Evolutionary conservation across 2,797 vertebrate genomes (phyloP).

Genomic region (Poecilia gillii): DNA sequence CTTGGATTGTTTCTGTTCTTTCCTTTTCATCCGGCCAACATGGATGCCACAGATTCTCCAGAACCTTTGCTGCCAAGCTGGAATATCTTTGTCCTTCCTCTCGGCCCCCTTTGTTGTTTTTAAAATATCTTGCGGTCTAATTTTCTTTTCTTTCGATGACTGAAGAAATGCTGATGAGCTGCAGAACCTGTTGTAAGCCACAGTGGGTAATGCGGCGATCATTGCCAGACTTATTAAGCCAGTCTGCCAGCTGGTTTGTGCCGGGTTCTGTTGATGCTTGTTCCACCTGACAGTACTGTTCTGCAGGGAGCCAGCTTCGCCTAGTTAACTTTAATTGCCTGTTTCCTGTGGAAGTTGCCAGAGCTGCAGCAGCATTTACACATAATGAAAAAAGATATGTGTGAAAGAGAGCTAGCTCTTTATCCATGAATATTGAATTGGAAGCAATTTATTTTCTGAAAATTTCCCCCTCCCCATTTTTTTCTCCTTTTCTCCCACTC

Average conservation of each 20-base stretch:
- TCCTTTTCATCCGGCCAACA: background rate
- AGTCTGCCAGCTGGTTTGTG: slow-evolving; percentile 70
- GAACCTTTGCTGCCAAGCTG: background rate
- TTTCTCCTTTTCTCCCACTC: background rate
- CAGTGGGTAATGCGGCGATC: slow-evolving; percentile 56
- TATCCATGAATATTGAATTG: slow-evolving; percentile 82
- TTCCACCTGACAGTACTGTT: slow-evolving; percentile 76
- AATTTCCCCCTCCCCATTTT: background rate
- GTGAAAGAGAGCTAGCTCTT: slow-evolving; percentile 78
- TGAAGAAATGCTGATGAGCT: slow-evolving; percentile 37
- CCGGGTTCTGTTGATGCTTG: slow-evolving; percentile 69
- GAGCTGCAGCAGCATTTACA: slow-evolving; percentile 74
- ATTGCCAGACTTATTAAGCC: slow-evolving; percentile 68
- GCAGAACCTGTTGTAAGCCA: slow-evolving; percentile 43
- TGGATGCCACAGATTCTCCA: background rate
- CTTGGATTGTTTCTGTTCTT: background rate
- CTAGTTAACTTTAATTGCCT: slow-evolving; percentile 82
- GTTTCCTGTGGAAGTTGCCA: slow-evolving; percentile 77
- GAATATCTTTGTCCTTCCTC: background rate
- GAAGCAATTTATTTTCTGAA: slow-evolving; percentile 78
- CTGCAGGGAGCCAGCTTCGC: slow-evolving; percentile 75
- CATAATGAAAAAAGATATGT: slow-evolving; percentile 82
- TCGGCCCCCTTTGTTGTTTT: slow-evolving; percentile 1
- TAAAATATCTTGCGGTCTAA: slow-evolving; percentile 10
- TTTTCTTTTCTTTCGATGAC: slow-evolving; percentile 19